Base-by-base conservation (phyloP, 2,888 invertebrate species). In the Oscheius sp. region DNA sequence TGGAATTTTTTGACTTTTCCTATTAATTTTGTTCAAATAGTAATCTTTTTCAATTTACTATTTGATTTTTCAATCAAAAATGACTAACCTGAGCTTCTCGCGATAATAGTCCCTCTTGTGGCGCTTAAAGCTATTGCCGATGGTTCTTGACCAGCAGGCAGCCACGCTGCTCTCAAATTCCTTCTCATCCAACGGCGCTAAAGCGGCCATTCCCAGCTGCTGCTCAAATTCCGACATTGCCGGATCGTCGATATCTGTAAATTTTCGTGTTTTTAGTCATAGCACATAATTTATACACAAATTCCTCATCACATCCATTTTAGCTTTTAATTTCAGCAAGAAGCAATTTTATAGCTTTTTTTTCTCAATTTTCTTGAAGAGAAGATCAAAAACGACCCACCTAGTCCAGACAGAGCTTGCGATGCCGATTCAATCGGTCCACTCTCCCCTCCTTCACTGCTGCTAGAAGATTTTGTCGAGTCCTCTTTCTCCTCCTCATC, bases 71-170 rank as follows among this genome's bases (percentile, higher is more conserved):
- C n/a, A n/a, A n/a, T n/a, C n/a, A n/a, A n/a, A n/a, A n/a, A n/a
- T n/a, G n/a, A n/a, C 65, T 25, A 20, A 69, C 42, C 73, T 74
- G 64, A 77, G 31, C 55, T 79, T 78, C n/a, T 78, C 78, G 0
- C 50, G 92, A 87, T 97, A 97, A 88, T 96, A 97, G 86, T 93
- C 91, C 75, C 91, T 91, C 87, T 96, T 96, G 87, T 93, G 93
- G 73, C 92, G 90, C 67, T 90, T 88, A 87, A 95, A 96, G 88
- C 94, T 94, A 79, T 91, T 86, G 29, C 87, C 84, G 73, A 89
- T 86, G 39, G 87, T 84, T 52, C 87, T 86, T 6, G 77, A 72
- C 83, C 83, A 83, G 52, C 76, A 78, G 15, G 68, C 68, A 55
- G 76, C 80, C 1, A 75, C 75, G 46, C 73, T 69, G 50, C 78